phyloP scores from a whole-genome alignment of 2,113 vertebrate species.

The Perccottus glenii region DNA sequence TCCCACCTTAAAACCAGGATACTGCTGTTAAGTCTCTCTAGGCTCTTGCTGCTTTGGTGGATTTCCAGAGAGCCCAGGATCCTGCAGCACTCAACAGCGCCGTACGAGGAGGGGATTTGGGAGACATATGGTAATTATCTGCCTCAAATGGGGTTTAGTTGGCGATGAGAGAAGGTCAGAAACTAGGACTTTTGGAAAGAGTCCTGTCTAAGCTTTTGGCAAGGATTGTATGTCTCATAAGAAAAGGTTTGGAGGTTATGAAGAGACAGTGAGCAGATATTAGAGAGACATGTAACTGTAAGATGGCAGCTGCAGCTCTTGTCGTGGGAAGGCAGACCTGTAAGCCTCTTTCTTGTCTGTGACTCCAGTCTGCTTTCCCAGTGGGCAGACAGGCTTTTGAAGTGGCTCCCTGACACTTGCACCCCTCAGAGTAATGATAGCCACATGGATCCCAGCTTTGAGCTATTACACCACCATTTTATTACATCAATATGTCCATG shows the following conservation, averaged over 20 bases:
- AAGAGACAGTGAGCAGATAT: slow-evolving; percentile 31
- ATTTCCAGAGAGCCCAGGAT: slow-evolving; percentile 23
- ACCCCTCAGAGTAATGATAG: slow-evolving; percentile 66
- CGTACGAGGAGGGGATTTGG: slow-evolving; percentile 37
- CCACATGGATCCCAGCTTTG: slow-evolving; percentile 58
- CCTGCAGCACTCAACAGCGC: slow-evolving; percentile 3
- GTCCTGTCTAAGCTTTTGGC: slow-evolving; percentile 34
- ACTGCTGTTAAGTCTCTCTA: slow-evolving; percentile 24
- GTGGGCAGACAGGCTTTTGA: slow-evolving; percentile 57
- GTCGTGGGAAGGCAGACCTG: slow-evolving; percentile 44
- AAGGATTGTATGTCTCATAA: slow-evolving; percentile 26
- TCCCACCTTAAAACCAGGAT: slow-evolving; percentile 42
- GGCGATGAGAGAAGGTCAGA: slow-evolving; percentile 41
- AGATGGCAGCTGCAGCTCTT: slow-evolving; percentile 50
- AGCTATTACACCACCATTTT: slow-evolving; percentile 21
- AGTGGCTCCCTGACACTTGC: slow-evolving; percentile 58
- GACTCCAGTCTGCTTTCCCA: slow-evolving; percentile 42
- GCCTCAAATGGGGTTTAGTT: slow-evolving; percentile 33
- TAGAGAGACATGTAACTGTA: slow-evolving; percentile 29
- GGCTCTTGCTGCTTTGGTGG: slow-evolving; percentile 26
- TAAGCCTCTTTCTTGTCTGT: slow-evolving; percentile 32
- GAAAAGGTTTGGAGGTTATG: slow-evolving; percentile 15
- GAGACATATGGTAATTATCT: slow-evolving; percentile 46
- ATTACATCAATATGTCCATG: neutral
- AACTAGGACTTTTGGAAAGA: slow-evolving; percentile 15